phyloP scores from a whole-genome alignment of 1,140 invertebrate species.

The Wasmannia auropunctata region DNA sequence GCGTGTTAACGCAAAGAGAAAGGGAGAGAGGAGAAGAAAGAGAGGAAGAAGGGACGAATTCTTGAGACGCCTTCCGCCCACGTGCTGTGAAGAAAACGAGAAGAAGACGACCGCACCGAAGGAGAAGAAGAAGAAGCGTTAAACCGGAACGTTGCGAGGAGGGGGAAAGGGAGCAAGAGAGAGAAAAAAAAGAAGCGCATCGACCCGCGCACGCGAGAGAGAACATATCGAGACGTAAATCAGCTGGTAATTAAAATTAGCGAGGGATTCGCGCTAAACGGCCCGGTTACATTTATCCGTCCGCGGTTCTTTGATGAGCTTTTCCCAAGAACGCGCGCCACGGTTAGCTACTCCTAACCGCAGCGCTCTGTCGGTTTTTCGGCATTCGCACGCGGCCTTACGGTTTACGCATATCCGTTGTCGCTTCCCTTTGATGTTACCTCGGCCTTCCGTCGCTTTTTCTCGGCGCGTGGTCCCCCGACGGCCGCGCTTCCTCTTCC shows the following conservation, averaged over 20 bases:
- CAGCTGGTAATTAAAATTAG: slow-evolving; percentile 84
- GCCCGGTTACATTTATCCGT: slow-evolving; percentile 84
- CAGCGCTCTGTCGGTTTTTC: slow-evolving; percentile 68
- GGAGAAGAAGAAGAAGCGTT: slow-evolving; percentile 14
- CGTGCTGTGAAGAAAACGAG: neutral
- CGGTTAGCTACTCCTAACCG: slow-evolving; percentile 55
- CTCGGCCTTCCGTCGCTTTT: slow-evolving; percentile 59
- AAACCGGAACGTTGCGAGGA: slow-evolving; percentile 25
- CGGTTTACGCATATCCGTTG: slow-evolving; percentile 84
- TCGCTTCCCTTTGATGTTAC: slow-evolving; percentile 84
- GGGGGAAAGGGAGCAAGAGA: neutral
- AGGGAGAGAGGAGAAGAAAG: neutral
- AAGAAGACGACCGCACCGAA: neutral
- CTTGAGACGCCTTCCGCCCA: slow-evolving; percentile 30
- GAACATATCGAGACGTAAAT: slow-evolving; percentile 78
- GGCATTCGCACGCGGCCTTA: slow-evolving; percentile 64
- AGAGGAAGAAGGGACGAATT: slow-evolving; percentile 9
- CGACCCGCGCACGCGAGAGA: slow-evolving; percentile 3
- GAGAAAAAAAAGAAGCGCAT: slow-evolving; percentile 2
- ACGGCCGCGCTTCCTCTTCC: slow-evolving; percentile 60
- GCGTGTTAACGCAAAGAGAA: neutral
- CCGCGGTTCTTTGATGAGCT: slow-evolving; percentile 83
- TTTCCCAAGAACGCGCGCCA: slow-evolving; percentile 77
- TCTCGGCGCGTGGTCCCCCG: slow-evolving; percentile 53
- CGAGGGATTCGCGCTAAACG: slow-evolving; percentile 83